phyloP scores from a whole-genome alignment of 2,113 vertebrate genomes.

The Numida meleagris region DNA sequence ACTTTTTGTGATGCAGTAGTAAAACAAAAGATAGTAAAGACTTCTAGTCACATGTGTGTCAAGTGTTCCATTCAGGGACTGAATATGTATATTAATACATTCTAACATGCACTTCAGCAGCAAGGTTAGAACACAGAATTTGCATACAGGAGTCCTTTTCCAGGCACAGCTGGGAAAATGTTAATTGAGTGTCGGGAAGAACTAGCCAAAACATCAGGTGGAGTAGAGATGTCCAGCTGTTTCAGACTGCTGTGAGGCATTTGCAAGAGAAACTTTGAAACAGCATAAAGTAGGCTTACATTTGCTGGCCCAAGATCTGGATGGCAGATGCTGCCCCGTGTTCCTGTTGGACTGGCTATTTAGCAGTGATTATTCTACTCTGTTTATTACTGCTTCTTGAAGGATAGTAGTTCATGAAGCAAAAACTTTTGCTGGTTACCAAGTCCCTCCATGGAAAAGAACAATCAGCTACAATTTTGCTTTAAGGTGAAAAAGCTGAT shows the following conservation, averaged over 20 bases:
- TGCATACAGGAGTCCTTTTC: too few species aligned
- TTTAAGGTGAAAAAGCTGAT: conserved; percentile 21
- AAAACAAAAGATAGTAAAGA: neutral
- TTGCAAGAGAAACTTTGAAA: neutral
- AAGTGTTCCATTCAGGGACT: neutral
- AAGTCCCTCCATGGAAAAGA: neutral
- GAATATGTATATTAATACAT: neutral
- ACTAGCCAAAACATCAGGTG: neutral
- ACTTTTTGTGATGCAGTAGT: too few species aligned
- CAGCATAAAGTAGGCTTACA: too few species aligned
- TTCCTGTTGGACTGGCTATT: neutral
- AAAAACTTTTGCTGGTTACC: neutral
- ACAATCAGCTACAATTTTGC: conserved; percentile 29
- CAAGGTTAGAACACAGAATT: neutral
- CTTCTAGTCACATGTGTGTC: neutral
- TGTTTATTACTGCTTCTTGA: neutral
- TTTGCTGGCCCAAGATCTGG: neutral
- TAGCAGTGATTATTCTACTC: neutral
- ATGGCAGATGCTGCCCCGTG: neutral
- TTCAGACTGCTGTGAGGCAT: neutral
- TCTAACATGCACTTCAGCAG: neutral
- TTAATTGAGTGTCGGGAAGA: neutral
- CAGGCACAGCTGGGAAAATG: neutral
- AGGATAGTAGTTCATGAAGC: neutral
- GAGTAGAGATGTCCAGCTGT: neutral